These are phyloP conservation scores for Cynopterus brachyotis DNA, from an alignment of 2,113 vertebrate genomes.

Conservation along the genomic window DNA sequence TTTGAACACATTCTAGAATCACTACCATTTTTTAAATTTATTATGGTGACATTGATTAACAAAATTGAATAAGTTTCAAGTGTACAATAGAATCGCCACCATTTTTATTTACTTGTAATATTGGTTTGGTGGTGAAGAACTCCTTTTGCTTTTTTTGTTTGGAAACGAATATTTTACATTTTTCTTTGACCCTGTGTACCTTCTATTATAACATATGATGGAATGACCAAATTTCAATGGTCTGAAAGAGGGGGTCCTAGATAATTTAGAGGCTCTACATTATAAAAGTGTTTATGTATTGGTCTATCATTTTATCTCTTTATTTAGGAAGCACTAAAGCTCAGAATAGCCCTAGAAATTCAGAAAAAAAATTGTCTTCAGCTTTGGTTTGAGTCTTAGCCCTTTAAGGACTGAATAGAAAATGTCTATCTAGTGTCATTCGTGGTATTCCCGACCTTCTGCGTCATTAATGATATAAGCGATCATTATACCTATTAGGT, in stretches of 20 bases:
- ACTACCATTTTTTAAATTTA: no score
- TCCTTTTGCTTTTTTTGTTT: background rate
- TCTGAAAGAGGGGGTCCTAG: background rate
- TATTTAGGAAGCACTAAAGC: background rate
- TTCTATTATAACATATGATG: background rate
- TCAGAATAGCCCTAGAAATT: background rate
- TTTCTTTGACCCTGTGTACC: background rate
- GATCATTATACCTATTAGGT: background rate
- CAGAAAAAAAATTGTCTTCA: background rate
- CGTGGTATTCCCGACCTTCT: background rate
- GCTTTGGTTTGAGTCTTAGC: background rate
- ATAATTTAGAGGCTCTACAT: background rate
- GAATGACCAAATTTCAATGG: background rate
- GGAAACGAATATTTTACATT: background rate
- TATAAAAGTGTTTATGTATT: background rate
- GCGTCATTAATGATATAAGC: background rate
- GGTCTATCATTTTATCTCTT: background rate
- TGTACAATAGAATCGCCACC: background rate
- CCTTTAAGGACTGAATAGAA: background rate
- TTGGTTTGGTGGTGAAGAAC: background rate
- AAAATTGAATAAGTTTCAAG: no score
- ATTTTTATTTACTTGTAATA: background rate
- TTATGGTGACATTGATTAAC: no score
- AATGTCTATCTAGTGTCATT: background rate
- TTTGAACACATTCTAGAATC: background rate